phyloP scores from a whole-genome alignment of 2,888 invertebrate genomes.

The Itoplectis maculator region DNA sequence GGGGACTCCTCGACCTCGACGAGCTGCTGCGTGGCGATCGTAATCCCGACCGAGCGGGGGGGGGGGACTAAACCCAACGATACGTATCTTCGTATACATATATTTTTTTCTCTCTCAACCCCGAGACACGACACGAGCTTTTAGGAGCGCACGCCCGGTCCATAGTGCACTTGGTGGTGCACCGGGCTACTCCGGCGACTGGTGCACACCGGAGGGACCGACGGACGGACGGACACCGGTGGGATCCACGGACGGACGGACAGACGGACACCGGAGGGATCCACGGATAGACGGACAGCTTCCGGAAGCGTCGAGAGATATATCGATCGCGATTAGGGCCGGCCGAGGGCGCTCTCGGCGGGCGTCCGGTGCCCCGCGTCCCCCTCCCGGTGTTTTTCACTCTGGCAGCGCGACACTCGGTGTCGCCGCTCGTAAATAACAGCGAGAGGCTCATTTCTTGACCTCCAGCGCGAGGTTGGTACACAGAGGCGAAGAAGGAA shows the following conservation, averaged over 20 bases:
- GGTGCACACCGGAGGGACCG: too few species aligned
- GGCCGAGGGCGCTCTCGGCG: slow-evolving; percentile 37
- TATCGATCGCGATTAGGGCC: slow-evolving; percentile 74
- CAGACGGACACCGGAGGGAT: slow-evolving; percentile 35
- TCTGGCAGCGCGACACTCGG: slow-evolving; percentile 60
- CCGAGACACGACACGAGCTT: background rate
- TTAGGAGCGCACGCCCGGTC: too few species aligned
- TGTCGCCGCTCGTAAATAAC: slow-evolving; percentile 79
- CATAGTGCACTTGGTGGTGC: too few species aligned
- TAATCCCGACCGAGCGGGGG: slow-evolving; percentile 56
- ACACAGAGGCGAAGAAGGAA: too few species aligned
- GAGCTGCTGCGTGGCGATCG: slow-evolving; percentile 27
- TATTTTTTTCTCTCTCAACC: background rate
- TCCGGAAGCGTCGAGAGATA: slow-evolving; percentile 83
- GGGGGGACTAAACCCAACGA: slow-evolving; percentile 40
- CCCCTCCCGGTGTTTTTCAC: slow-evolving; percentile 29
- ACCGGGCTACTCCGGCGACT: too few species aligned
- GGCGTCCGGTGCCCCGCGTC: slow-evolving; percentile 69
- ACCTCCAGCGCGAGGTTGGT: slow-evolving; percentile 24
- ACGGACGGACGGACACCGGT: too few species aligned
- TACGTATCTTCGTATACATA: slow-evolving; percentile 53
- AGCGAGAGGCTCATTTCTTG: slow-evolving; percentile 69
- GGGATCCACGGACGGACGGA: too few species aligned
- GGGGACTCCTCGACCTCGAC: background rate
- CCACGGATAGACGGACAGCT: slow-evolving; percentile 80